Percentiles rank a stretch among this genome's conserved stretches.
Conservation (phyloP, 2,888 invertebrate genomes). For the Mythimna lalbum region DNA sequence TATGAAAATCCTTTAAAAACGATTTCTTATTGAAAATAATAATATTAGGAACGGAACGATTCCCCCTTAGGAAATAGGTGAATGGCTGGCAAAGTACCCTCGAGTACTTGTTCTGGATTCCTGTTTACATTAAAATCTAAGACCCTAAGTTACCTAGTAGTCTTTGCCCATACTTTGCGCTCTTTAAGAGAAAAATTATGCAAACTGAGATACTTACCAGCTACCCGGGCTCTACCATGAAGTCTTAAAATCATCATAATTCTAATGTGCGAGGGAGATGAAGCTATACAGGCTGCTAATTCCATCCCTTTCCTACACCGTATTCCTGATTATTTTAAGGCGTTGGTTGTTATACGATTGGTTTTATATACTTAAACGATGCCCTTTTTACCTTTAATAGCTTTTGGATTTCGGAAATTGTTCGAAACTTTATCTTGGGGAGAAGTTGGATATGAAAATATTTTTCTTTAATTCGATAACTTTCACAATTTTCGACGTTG, state of each 20-base stretch:
- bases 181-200: slow-evolving; percentile 37
- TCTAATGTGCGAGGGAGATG: no score
- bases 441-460: slow-evolving; percentile 11
- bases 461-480: slow-evolving; percentile 33
- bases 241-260: no score
- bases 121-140: slow-evolving; percentile 45
- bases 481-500: slow-evolving; percentile 6
- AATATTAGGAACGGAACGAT: slow-evolving; percentile 9
- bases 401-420: slow-evolving; percentile 17
- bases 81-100: slow-evolving; percentile 15
- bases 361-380: slow-evolving; percentile 35
- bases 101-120: slow-evolving; percentile 12
- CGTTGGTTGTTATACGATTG: slow-evolving; percentile 37
- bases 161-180: slow-evolving; percentile 17
- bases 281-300: no score
- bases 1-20: slow-evolving; percentile 25
- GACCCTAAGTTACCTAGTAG: slow-evolving; percentile 18
- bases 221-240: not conserved
- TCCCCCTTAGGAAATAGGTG: slow-evolving; percentile 32
- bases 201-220: slow-evolving; percentile 26
- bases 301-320: no score
- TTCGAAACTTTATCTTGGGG: slow-evolving; percentile 18
- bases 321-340: no score
- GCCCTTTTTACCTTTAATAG: slow-evolving; percentile 21
- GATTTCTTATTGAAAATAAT: slow-evolving; percentile 52